Evolutionary conservation across 2,113 vertebrate genomes (phyloP).

Genomic region (Takifugu flavidus): DNA sequence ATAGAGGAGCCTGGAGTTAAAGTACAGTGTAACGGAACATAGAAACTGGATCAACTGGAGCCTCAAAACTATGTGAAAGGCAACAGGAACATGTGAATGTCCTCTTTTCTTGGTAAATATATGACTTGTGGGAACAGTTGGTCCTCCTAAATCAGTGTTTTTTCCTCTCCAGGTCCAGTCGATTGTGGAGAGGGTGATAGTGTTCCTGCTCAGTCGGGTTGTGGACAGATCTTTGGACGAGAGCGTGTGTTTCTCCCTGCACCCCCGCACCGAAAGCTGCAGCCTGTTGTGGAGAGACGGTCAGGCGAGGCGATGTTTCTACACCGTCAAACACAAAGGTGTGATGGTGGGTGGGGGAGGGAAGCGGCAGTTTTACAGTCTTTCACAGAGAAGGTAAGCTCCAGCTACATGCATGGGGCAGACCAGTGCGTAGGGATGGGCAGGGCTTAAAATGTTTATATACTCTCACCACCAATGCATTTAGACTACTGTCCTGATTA

Average conservation of each 20-base stretch:
- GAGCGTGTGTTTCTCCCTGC: slow-evolving; percentile 74
- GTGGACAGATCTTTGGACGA: slow-evolving; percentile 72
- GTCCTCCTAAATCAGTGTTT: not conserved
- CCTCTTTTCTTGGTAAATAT: no score
- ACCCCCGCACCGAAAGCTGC: slow-evolving; percentile 78
- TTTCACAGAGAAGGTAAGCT: no score
- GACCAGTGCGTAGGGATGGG: no score
- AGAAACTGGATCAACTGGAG: no score
- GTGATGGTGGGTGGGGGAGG: not conserved
- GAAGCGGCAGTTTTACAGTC: not conserved
- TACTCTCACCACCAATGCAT: no score
- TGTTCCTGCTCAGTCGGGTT: slow-evolving; percentile 88
- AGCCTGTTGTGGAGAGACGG: slow-evolving; percentile 86
- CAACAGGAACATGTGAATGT: no score
- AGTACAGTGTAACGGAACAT: no score
- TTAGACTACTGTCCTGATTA: no score
- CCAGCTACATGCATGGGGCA: no score
- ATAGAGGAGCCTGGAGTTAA: no score
- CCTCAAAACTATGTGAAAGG: no score
- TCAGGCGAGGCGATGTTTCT: slow-evolving; percentile 87
- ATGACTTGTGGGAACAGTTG: not conserved
- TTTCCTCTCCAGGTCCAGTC: slow-evolving; percentile 81
- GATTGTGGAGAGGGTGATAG: slow-evolving; percentile 84
- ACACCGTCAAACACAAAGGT: slow-evolving; percentile 89
- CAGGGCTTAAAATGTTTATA: no score